Base-by-base conservation (phyloP, 2,797 vertebrate species). In the Pygocentrus nattereri region DNA sequence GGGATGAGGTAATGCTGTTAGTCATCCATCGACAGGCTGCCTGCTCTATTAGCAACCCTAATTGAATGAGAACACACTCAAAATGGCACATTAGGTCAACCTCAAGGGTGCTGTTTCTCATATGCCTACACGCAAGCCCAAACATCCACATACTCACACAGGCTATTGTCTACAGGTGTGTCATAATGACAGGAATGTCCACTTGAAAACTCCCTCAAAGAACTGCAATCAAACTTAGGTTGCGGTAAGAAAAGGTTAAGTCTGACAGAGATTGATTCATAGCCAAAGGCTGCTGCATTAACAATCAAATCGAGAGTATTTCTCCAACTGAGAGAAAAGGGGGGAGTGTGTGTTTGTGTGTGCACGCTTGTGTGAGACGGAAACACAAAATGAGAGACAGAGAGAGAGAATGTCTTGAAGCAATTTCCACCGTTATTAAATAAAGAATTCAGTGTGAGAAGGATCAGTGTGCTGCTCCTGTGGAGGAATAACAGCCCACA, bases 1-100 rank as follows among this genome's bases (percentile, higher is more conserved):
- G 27, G 82, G 88, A 92, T 96, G 95, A 96, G 92, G 94, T 95
- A 94, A 96, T 94, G 91, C 91, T 87, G 79, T 79, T 83, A 89
- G 90, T 94, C 93, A 93, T 92, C 87, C 86, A 87, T 85, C 47
- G 69, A 87, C 88, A 85, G 85, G 89, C 88, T 73, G 74, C 88
- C 85, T 83, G 88, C 85, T 87, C 90, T 92, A 94, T 94, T 92
- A 93, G 75, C 88, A 79, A 64, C 85, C 84, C 86, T 84, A 91
- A 94, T 88, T 82, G 89, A 90, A 86, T 71, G 87, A 89, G 85
- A 88, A 75, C 82, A 91, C 67, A 79, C 82, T 71, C 80, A 81
- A 73, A 49, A 74, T 27, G 75, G 61, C 81, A 70, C 73, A 91
- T 52, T 76, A 88, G 87, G 85, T 84, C 64, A 86, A 88, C 87